These are phyloP conservation scores for Misgurnus anguillicaudatus DNA, from an alignment of 2,113 vertebrate species.

Conservation along the genomic window DNA sequence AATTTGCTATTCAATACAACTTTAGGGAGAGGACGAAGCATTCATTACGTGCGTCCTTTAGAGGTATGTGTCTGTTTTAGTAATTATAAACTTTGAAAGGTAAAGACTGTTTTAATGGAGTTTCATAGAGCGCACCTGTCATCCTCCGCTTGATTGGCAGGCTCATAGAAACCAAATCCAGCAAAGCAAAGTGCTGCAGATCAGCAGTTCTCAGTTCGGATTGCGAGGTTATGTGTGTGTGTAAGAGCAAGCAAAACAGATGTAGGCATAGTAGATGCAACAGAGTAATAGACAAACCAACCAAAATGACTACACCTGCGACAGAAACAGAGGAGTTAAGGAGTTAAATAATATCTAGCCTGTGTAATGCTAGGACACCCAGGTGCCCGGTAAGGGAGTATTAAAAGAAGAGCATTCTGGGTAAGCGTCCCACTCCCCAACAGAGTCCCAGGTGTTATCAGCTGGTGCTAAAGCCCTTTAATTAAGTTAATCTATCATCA, in stretches of 20 bases:
- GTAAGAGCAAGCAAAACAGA: too few relatives aligned
- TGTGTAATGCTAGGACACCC: conserved; percentile 18
- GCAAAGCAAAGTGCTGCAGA: conserved; percentile 42
- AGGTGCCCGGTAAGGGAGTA: conserved; percentile 5
- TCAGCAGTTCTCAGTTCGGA: conserved; percentile 43
- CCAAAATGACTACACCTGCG: too few relatives aligned
- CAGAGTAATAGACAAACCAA: too few relatives aligned
- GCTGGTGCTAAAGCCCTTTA: conserved; percentile 74
- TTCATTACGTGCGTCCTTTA: conserved; percentile 30
- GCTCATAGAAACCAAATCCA: conserved; percentile 33
- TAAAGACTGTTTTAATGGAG: conserved; percentile 33
- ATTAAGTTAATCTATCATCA: conserved; percentile 80
- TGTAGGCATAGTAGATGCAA: too few relatives aligned
- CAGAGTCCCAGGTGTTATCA: conserved; percentile 73
- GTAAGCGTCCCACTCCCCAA: conserved; percentile 31
- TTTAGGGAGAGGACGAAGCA: neutral
- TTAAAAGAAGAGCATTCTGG: conserved; percentile 34
- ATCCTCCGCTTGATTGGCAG: conserved; percentile 39
- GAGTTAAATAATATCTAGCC: conserved; percentile 1
- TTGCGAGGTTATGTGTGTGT: conserved; percentile 1
- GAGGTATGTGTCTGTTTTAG: conserved; percentile 27
- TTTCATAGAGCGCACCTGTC: neutral
- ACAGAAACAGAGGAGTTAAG: neutral
- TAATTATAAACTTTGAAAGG: conserved; percentile 36
- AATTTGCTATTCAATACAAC: conserved; percentile 29